A percentile compares a stretch with the other conserved stretches of the same genome.
phyloP scores from a whole-genome alignment of 2,113 vertebrate species.

The Aptenodytes forsteri region DNA sequence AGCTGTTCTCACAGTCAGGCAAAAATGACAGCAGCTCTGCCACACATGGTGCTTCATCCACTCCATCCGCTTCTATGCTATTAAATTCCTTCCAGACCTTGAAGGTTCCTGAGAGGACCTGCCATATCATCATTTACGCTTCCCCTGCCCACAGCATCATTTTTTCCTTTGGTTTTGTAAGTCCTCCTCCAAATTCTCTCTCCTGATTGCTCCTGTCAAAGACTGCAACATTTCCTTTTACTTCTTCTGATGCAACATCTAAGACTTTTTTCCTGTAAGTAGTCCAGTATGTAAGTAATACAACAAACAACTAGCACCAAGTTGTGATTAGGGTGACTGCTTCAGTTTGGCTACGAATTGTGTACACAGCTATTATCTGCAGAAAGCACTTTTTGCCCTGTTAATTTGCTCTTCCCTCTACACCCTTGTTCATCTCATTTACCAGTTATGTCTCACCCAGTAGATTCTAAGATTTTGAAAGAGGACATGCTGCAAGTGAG shows the following conservation, averaged over 20 bases:
- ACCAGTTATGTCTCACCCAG: neutral
- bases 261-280: neutral
- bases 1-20: neutral
- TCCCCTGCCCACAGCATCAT: neutral
- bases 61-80: neutral
- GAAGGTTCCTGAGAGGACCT: neutral
- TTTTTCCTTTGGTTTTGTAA: neutral
- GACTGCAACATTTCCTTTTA: neutral
- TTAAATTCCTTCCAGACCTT: neutral
- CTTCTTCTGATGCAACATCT: neutral
- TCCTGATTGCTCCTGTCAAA: neutral
- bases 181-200: neutral
- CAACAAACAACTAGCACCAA: neutral
- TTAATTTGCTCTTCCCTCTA: neutral
- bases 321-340: neutral
- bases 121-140: neutral
- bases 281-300: neutral
- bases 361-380: neutral
- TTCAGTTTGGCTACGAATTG: neutral
- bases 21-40: neutral
- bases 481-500: neutral
- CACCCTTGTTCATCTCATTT: neutral
- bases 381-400: neutral
- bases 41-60: neutral
- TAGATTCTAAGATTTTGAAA: neutral